These are phyloP conservation scores for Zapornia atra DNA, from an alignment of 2,113 vertebrate genomes.

Conservation along the genomic window DNA sequence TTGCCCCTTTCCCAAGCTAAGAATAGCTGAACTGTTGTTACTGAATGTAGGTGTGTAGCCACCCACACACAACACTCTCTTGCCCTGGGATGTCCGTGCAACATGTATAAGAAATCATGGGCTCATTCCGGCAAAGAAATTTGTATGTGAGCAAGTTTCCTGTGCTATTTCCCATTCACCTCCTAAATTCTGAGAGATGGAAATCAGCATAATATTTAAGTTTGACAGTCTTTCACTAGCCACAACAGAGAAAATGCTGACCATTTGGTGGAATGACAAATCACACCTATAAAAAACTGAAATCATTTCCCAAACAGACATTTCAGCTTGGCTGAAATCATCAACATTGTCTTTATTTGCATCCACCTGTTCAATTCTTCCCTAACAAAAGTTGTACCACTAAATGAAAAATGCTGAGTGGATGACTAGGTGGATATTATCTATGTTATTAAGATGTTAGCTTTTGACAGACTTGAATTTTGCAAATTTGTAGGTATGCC, in stretches of 20 bases:
- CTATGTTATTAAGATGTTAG: neutral
- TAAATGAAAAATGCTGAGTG: neutral
- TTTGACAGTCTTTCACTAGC: neutral
- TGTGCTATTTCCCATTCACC: neutral
- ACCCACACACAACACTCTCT: neutral
- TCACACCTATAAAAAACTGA: neutral
- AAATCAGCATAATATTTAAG: neutral
- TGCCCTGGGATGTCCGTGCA: neutral
- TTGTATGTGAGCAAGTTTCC: neutral
- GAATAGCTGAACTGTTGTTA: neutral
- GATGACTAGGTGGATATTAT: neutral
- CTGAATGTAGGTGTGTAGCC: neutral
- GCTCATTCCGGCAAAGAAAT: neutral
- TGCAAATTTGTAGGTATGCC: neutral
- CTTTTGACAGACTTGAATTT: neutral
- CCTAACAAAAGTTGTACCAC: neutral
- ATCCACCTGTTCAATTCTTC: neutral
- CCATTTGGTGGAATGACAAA: neutral
- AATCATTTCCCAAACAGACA: neutral
- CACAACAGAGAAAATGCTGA: neutral
- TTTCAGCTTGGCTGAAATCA: neutral
- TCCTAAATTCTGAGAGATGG: neutral
- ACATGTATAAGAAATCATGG: accelerated
- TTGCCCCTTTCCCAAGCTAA: neutral
- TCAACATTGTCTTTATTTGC: neutral